phyloP scores from a whole-genome alignment of 2,797 vertebrate genomes.

The Lycodopsis pacificus region DNA sequence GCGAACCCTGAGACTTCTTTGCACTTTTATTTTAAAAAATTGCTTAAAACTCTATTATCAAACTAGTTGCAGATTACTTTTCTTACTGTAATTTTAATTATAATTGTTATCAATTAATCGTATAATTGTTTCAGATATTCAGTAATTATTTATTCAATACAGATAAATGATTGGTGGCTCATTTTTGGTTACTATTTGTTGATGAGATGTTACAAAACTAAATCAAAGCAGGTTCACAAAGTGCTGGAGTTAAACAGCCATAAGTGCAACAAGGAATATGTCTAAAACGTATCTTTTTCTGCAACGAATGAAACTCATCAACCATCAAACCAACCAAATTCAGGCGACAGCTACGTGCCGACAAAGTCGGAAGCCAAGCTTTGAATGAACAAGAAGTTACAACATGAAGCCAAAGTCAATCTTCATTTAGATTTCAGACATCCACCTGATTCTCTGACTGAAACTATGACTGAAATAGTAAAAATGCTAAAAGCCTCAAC shows the following conservation, averaged over 20 bases:
- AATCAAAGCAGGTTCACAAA: background rate
- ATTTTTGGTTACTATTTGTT: background rate
- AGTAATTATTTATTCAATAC: background rate
- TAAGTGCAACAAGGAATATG: background rate
- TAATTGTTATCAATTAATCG: background rate
- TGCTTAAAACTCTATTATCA: background rate
- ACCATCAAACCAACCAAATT: background rate
- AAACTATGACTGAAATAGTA: background rate
- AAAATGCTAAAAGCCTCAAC: background rate
- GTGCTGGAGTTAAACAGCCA: background rate
- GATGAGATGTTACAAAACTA: background rate
- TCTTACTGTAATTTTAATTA: background rate
- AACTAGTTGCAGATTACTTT: background rate
- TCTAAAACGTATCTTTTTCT: background rate
- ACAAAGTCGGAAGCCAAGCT: background rate
- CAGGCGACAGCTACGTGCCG: background rate
- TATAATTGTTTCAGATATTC: background rate
- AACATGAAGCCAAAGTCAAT: background rate
- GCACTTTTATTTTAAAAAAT: background rate
- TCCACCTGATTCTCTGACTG: background rate
- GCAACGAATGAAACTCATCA: slow-evolving; percentile 5
- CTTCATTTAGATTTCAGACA: background rate
- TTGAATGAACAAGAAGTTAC: background rate
- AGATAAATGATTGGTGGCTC: background rate
- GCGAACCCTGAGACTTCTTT: background rate